Percentiles rank a stretch among this genome's conserved stretches.
phyloP scores from a whole-genome alignment of 2,113 vertebrate genomes.

The Oreochromis spilurus region DNA sequence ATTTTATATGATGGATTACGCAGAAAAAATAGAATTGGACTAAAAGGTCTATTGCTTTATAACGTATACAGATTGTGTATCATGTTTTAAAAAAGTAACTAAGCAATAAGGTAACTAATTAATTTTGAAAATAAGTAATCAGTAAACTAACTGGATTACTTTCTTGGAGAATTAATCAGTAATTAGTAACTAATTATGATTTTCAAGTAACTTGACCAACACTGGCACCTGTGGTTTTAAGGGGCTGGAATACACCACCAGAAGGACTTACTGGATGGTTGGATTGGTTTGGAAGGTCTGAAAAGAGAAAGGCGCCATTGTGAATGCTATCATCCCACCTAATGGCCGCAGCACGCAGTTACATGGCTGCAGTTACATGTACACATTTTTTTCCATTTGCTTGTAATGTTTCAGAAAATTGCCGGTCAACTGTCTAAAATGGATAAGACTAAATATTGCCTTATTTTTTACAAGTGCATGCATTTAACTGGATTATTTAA shows the following conservation, averaged over 20 bases:
- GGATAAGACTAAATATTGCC: neutral
- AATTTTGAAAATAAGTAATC: neutral
- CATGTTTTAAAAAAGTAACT: neutral
- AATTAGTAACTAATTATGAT: neutral
- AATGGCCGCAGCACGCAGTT: neutral
- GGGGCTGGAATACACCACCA: neutral
- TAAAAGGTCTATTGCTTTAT: neutral
- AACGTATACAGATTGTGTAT: neutral
- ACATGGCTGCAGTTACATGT: neutral
- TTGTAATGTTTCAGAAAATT: neutral
- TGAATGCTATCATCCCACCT: neutral
- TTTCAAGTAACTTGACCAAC: neutral
- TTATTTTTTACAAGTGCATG: neutral
- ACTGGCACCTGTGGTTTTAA: neutral
- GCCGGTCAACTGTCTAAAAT: neutral
- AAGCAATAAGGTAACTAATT: neutral
- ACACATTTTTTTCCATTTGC: neutral
- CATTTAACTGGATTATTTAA: neutral
- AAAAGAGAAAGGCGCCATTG: neutral
- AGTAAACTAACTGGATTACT: neutral
- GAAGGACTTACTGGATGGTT: neutral
- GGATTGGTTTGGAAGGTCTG: neutral
- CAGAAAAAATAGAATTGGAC: neutral
- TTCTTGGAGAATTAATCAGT: neutral
- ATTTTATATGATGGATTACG: neutral